Conservation (phyloP, 2,888 invertebrate species). For the Mimumesa dahlbomi region DNA sequence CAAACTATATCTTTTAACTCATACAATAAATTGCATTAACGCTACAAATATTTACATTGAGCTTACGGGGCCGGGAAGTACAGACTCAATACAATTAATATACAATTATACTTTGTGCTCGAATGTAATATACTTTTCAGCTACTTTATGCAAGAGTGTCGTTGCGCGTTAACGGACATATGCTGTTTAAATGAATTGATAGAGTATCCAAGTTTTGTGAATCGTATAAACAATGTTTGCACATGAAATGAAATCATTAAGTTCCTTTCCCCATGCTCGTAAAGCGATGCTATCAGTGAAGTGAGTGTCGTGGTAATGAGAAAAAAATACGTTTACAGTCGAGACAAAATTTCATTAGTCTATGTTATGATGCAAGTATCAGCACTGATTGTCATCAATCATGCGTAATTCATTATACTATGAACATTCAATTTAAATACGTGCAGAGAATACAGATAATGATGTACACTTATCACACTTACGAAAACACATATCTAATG, state of each 20-base stretch:
- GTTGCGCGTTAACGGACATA: conserved; percentile 34
- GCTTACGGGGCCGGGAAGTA: conserved; percentile 46
- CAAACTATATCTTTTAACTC: conserved; percentile 43
- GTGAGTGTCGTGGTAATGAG: conserved; percentile 18
- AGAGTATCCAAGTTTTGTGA: conserved; percentile 1
- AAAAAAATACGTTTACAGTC: conserved; percentile 9
- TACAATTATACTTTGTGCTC: conserved; percentile 49
- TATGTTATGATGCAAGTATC: conserved; percentile 29
- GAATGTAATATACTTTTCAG: conserved; percentile 44
- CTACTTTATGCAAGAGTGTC: conserved; percentile 32
- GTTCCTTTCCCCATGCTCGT: conserved; percentile 2
- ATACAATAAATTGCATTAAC: conserved; percentile 47
- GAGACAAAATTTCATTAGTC: conserved; percentile 18
- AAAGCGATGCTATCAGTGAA: neutral
- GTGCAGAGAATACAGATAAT: conserved; percentile 16
- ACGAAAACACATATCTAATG: conserved; percentile 37
- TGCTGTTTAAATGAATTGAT: neutral
- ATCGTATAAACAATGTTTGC: neutral
- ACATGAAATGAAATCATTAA: conserved; percentile 5
- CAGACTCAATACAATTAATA: conserved; percentile 36
- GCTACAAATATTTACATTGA: conserved; percentile 62
- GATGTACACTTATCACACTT: conserved; percentile 30
- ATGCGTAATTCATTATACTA: conserved; percentile 27
- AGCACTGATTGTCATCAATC: conserved; percentile 50
- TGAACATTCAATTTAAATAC: conserved; percentile 27